Evolutionary conservation across 37 sponge, comb jelly and placozoan genomes (phyloP), one percentile per base, ranked within the genome.

Genomic region (Spongilla lacustris): DNA sequence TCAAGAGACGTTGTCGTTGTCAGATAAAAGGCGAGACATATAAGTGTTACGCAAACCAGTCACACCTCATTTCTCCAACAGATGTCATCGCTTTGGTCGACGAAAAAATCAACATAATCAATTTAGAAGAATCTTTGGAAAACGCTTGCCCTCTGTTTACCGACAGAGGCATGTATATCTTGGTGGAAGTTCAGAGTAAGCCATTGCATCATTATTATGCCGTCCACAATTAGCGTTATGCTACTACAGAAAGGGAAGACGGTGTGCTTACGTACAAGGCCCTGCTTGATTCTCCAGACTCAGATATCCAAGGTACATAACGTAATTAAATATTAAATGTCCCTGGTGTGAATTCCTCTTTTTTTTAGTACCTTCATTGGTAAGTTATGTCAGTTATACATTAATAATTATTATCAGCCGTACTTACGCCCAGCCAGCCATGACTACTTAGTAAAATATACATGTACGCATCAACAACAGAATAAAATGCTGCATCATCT

Each of bases 1-100:
- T 93, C 31, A 87, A 83, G 33, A 86, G 81, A 78, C 87, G 91
- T 26, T 93, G 94, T 68, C 29, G 49, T 27, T 84, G 76, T 67
- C 71, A 72, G 23, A 30, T 31, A 6, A 25, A 37, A 37, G 76
- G 36, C 24, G 17, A 75, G 32, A 30, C 36, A 23, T 74, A 13
- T 41, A 46, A 41, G 41, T 32, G 48, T 5, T 37, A 25, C 17
- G 31, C 58, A 9, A 58, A 69, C 35, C 23, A 66, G 25, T 36
- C 8, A n/a, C 31, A 34, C 38, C 34, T 36, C 19, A 31, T 29
- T 69, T 26, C 48, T 76, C 41, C 23, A 66, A 79, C 81, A 85
- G 86, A 32, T 71, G 79, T 24, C n/a, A 68, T 75, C 27, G 90
- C 69, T 37, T 33, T 82, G 27, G 8, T 77, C 37, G 85, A 84